phyloP scores from a whole-genome alignment of 2,888 invertebrate genomes.

The Cecidostiba fungosa region DNA sequence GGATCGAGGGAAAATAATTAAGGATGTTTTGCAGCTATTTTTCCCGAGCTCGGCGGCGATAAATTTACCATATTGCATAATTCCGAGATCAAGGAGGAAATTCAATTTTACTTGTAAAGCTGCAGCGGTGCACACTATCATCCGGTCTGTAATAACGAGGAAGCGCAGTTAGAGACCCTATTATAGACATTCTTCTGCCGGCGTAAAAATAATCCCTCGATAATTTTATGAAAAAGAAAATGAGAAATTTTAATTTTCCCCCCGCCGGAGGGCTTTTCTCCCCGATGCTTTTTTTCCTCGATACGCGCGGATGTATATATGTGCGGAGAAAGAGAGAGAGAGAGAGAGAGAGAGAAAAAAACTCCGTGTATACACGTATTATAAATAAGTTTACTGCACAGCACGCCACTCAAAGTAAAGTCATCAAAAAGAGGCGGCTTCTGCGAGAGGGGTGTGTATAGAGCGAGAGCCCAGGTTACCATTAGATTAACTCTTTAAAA shows the following conservation, averaged over 20 bases:
- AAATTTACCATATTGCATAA: constrained; percentile 56
- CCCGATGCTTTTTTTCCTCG: background rate
- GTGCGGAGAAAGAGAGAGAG: too few species aligned
- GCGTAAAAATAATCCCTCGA: background rate
- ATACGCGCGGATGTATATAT: background rate
- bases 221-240: constrained; percentile 1
- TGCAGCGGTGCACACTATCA: constrained; percentile 13
- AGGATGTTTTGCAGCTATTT: constrained; percentile 32
- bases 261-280: background rate
- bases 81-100: constrained; percentile 38
- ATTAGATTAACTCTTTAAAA: constrained; percentile 42
- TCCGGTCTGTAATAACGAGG: constrained; percentile 41
- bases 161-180: constrained; percentile 40
- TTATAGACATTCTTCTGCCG: constrained; percentile 5
- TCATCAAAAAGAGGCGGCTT: background rate
- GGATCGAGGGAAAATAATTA: constrained; percentile 42
- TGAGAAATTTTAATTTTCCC: background rate
- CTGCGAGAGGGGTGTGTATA: background rate
- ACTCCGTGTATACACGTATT: background rate
- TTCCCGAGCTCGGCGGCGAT: background rate
- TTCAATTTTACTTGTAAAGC: constrained; percentile 50
- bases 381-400: background rate
- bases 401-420: background rate
- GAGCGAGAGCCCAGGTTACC: background rate
- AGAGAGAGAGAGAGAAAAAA: background rate